Percentiles rank a stretch among this genome's conserved stretches.
Conservation (phyloP, 1,140 invertebrate species). For the Drosophila nikananu region DNA sequence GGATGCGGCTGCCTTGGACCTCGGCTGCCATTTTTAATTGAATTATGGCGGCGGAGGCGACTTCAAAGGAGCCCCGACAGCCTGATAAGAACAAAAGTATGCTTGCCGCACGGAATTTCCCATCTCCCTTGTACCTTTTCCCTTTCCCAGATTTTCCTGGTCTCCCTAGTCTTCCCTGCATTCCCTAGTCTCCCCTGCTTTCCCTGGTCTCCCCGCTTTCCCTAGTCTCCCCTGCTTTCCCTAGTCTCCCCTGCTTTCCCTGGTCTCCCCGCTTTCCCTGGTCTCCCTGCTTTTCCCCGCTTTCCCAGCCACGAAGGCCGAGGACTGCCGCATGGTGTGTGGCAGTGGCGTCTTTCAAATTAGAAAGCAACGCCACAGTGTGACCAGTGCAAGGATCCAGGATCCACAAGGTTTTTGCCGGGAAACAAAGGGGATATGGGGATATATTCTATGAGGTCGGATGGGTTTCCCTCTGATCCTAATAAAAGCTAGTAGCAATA, state of each 20-base stretch:
- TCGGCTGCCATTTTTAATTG: conserved; percentile 77
- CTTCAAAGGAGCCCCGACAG: conserved; percentile 69
- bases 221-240: conserved; percentile 1
- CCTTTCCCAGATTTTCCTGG: not conserved
- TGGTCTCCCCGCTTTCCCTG: conserved; percentile 12
- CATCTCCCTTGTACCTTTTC: not conserved
- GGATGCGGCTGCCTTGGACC: conserved; percentile 39
- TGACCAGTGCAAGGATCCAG: not conserved
- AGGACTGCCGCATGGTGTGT: not conserved
- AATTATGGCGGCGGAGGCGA: conserved; percentile 65
- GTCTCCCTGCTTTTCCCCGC: not conserved
- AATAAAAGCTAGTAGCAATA: not conserved
- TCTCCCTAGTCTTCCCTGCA: conserved; percentile 20
- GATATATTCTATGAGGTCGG: not conserved
- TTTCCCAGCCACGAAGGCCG: not conserved
- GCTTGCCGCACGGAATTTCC: conserved; percentile 73
- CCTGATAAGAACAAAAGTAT: conserved; percentile 80
- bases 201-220: not conserved
- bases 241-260: not conserved
- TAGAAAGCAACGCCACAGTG: conserved; percentile 44
- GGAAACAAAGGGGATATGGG: not conserved
- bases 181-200: not conserved
- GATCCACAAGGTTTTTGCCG: not conserved
- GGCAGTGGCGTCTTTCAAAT: conserved; percentile 39
- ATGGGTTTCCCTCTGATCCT: not conserved